phyloP scores from a whole-genome alignment of 2,888 invertebrate genomes.

The Hypercompe scribonia region DNA sequence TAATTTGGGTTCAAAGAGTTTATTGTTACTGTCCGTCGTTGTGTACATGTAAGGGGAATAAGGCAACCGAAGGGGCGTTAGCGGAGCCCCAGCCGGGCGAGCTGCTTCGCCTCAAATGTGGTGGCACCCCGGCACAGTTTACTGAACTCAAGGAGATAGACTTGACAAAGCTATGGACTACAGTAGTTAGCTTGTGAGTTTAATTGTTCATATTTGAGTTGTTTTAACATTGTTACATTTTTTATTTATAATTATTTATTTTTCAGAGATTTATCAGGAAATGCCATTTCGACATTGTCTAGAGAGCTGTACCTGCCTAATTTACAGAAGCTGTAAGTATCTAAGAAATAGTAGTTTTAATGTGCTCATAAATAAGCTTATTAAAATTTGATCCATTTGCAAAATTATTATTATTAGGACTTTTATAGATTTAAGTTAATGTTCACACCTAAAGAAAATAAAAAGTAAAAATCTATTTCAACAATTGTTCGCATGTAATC shows the following conservation, averaged over 20 bases:
- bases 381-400: too few relatives aligned
- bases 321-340: slow-evolving; percentile 90
- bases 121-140: slow-evolving; percentile 86
- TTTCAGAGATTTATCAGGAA: slow-evolving; percentile 89
- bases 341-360: too few relatives aligned
- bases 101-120: slow-evolving; percentile 88
- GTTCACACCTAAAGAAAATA: too few relatives aligned
- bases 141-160: slow-evolving; percentile 88
- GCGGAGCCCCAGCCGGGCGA: slow-evolving; percentile 86
- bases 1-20: slow-evolving; percentile 61
- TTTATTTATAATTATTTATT: slow-evolving; percentile 22
- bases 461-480: too few relatives aligned
- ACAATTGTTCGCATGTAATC: too few relatives aligned
- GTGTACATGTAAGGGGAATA: slow-evolving; percentile 87
- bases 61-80: slow-evolving; percentile 82
- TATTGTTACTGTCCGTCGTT: slow-evolving; percentile 78
- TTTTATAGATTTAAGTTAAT: not conserved
- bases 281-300: slow-evolving; percentile 86
- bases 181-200: slow-evolving; percentile 90
- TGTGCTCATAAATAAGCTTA: too few relatives aligned
- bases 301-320: slow-evolving; percentile 88
- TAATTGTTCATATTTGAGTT: not conserved
- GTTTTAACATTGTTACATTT: slow-evolving; percentile 1
- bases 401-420: not conserved
- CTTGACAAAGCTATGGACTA: slow-evolving; percentile 86